Evolutionary conservation across 2,797 vertebrate species (phyloP).

Genomic region (Sebastes vulpes): DNA sequence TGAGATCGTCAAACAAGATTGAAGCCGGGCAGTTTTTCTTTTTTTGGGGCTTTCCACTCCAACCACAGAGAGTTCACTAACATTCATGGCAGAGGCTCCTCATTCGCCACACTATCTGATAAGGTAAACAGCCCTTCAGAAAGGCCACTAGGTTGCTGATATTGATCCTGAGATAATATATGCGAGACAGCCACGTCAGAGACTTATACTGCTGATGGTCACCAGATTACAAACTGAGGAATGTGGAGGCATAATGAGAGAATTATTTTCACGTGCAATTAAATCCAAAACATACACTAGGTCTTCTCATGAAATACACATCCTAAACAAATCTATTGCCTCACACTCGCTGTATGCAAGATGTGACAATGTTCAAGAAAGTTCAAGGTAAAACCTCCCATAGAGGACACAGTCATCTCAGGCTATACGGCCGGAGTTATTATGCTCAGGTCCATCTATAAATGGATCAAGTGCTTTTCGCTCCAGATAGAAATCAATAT

Average conservation of each 20-base stretch:
- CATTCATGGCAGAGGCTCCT: constrained; percentile 27
- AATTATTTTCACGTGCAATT: not conserved
- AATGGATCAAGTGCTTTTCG: constrained; percentile 48
- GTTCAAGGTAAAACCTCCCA: not conserved
- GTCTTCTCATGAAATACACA: not conserved
- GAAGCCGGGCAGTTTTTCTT: not conserved
- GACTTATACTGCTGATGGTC: constrained; percentile 19
- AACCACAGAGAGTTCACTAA: constrained; percentile 38
- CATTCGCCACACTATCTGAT: constrained; percentile 34
- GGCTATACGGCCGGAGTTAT: constrained; percentile 37
- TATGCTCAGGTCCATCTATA: constrained; percentile 52
- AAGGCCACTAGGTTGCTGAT: constrained; percentile 62
- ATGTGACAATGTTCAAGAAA: not conserved
- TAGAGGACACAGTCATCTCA: constrained; percentile 14
- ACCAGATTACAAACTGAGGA: not conserved
- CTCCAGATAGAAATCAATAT: constrained; percentile 69
- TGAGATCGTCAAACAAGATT: constrained; percentile 4
- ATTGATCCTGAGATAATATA: constrained; percentile 69
- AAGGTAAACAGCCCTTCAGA: constrained; percentile 53
- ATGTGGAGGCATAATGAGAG: constrained; percentile 16
- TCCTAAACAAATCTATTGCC: no score
- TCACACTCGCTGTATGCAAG: not conserved
- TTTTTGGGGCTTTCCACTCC: constrained; percentile 68
- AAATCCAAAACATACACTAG: not conserved
- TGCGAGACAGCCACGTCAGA: constrained; percentile 29